Conservation (phyloP, 1,140 invertebrate species). For the Drosophila guanche region DNA sequence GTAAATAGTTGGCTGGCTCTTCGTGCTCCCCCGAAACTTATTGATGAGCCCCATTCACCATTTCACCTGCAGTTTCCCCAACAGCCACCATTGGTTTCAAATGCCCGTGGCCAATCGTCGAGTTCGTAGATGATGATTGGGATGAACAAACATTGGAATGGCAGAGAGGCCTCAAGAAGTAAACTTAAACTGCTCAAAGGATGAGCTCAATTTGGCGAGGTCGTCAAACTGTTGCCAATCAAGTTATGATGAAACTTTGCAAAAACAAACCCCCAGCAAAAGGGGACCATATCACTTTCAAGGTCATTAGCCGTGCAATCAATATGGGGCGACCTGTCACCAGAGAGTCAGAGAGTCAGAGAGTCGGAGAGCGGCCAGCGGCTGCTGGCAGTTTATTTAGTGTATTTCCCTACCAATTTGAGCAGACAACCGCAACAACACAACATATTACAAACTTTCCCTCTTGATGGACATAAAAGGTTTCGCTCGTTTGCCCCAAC, state of each 20-base stretch:
- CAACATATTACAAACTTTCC: conserved; percentile 66
- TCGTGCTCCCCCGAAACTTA: conserved; percentile 30
- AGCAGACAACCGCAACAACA: conserved; percentile 38
- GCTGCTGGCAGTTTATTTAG: conserved; percentile 50
- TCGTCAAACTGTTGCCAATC: conserved; percentile 39
- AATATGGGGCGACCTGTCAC: conserved; percentile 35
- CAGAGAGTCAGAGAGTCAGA: conserved; percentile 8
- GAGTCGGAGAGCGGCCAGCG: not conserved
- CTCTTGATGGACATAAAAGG: conserved; percentile 55
- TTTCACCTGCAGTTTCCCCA: conserved; percentile 12
- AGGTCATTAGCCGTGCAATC: conserved; percentile 61
- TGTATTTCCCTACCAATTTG: conserved; percentile 64
- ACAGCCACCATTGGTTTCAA: conserved; percentile 12
- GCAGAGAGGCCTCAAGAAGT: not conserved
- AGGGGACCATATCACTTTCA: conserved; percentile 49
- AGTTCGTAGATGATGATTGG: too few species aligned
- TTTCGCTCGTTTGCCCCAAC: conserved; percentile 31
- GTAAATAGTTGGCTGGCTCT: conserved; percentile 39
- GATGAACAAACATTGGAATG: not conserved
- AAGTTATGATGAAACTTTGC: conserved; percentile 53
- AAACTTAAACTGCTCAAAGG: too few species aligned
- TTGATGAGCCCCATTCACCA: conserved; percentile 52
- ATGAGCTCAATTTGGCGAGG: conserved; percentile 5
- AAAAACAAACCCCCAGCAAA: conserved; percentile 39
- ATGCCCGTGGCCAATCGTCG: not conserved